Evolutionary conservation across 2,113 vertebrate species (phyloP), one percentile per base, ranked within the genome.

Genomic region (Mustelus asterias): DNA sequence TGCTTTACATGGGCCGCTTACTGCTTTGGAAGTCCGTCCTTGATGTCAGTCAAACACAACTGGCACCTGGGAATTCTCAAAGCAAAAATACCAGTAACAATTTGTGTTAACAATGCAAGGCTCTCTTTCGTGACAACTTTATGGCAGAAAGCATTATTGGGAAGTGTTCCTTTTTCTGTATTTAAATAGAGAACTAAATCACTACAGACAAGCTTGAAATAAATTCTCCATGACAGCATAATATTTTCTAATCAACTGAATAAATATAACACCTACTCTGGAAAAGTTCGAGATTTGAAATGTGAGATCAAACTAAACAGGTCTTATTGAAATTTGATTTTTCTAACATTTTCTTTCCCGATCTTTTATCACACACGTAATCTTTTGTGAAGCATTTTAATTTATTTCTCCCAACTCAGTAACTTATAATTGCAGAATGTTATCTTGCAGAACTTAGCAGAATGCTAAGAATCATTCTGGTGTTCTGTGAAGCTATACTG

Each of bases 21-120:
- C 97, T 97, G 97, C 97, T 97, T 97, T 96, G 97, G 97, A 90
- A 92, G 98, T 97, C 97, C 97, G 98, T 98, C 98, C 97, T 98
- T 98, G 98, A 98, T 97, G 98, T 98, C 98, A 98, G 97, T 97
- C 98, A 98, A 98, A 97, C 97, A 96, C 98, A 97, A 98, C 97
- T 97, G 97, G 97, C 97, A 97, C 97, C 97, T 97, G 97, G 4
- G 96, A 97, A 96, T 97, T 96, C 97, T 97, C 60, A 96, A 96
- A 97, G 95, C 94, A 96, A 96, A 97, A 97, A 97, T 97, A 97
- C 97, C 97, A 96, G 96, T 97, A 97, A 98, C 97, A 97, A 97
- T 97, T 98, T 97, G 96, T 97, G 97, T 97, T 97, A 97, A 97
- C 96, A 97, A 97, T 97, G 97, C 97, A 97, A 96, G 97, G 97